Base-by-base conservation (phyloP, 2,113 vertebrate species). In the Neotoma lepida region DNA sequence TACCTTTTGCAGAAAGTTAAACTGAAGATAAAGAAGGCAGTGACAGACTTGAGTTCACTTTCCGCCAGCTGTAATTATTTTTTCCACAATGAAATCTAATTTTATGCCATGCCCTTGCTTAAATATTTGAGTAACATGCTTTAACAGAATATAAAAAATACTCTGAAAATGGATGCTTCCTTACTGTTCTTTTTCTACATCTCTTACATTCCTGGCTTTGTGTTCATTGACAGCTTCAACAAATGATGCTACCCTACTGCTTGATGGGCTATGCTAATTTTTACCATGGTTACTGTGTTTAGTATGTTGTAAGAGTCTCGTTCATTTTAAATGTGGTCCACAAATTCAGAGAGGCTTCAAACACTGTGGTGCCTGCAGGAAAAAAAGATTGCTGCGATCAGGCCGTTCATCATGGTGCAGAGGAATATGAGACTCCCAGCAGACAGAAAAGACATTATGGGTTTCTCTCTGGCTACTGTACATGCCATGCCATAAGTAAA, bases 401-500 rank as follows among this genome's bases (percentile, higher is more conserved):
- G 88, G 88, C 88, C 85, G 64, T 97, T 97, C 92, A 88, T 97
- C 95, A 97, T 28, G 8, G 33, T 93, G 96, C 88, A 87, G 88
- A 89, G 73, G 86, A 77, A 92, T 94, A 63, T 86, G 94, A 96
- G 96, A 96, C 94, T 95, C 56, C 82, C 94, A 94, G 82, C 78
- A 97, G 95, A 96, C 96, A 93, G 95, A 94, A 96, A 84, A 92
- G 92, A 92, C 92, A 95, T 92, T 95, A 95, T 46, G 91, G 81
- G 68, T 92, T 94, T 96, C 94, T 96, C 92, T 96, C 95, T 91
- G 78, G 95, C 94, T 95, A 95, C 96, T 91, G 95, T 95, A 94
- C 86, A 70, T 94, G 94, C 97, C 86, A 70, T 94, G 94, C 97
- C 90, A 89, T 97, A 96, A 97, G 97, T 96, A 93, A 96, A 96